Conservation (phyloP, 2,888 invertebrate species). For the Folsomia candida region DNA sequence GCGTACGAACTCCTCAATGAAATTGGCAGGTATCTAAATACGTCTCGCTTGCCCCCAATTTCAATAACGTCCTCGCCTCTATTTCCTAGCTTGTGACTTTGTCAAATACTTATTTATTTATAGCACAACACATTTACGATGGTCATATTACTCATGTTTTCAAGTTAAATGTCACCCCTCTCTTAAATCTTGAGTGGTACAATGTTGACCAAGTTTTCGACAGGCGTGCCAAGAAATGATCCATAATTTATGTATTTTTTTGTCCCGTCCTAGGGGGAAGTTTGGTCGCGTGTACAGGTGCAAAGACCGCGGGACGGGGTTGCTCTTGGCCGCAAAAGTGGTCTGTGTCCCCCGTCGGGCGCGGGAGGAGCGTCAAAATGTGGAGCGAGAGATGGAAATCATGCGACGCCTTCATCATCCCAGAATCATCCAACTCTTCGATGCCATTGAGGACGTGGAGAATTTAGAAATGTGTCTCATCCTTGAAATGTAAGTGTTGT, state of each 20-base stretch:
- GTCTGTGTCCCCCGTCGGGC: conserved; percentile 80
- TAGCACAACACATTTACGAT: no score
- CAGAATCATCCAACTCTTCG: conserved; percentile 92
- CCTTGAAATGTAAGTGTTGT: conserved; percentile 85
- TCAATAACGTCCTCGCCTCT: neutral
- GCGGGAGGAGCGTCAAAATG: conserved; percentile 83
- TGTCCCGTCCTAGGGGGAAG: conserved; percentile 71
- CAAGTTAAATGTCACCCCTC: neutral
- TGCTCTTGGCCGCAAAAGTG: conserved; percentile 88
- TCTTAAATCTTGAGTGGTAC: no score
- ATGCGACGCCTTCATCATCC: conserved; percentile 94
- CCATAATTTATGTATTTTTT: neutral
- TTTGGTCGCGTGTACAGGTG: conserved; percentile 95
- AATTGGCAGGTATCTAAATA: conserved; percentile 73
- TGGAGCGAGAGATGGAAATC: conserved; percentile 93
- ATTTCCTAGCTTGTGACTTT: neutral
- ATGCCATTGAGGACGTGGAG: conserved; percentile 81
- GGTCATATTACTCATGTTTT: no score
- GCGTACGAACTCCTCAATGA: conserved; percentile 83
- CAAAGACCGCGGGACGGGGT: conserved; percentile 74
- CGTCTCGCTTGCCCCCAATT: no score
- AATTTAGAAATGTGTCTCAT: conserved; percentile 93
- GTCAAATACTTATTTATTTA: neutral
- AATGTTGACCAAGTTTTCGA: neutral
- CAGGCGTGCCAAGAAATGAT: neutral